Conservation (phyloP, 2,888 invertebrate species). For the Odontothrips loti region DNA sequence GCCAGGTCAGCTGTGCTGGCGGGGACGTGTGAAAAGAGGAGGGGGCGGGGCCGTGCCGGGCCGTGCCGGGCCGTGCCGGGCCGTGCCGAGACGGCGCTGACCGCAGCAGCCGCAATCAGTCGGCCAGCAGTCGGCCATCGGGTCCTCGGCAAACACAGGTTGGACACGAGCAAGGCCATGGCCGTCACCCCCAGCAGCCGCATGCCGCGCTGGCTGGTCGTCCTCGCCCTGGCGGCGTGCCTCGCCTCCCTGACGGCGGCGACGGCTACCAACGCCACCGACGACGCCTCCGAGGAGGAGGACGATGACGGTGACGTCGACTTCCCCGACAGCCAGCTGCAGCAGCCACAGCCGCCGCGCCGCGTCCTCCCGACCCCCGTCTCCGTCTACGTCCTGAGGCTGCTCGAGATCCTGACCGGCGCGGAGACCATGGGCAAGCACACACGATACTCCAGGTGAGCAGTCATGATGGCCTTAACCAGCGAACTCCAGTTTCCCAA, state of each 20-base stretch:
- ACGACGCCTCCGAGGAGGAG: neutral
- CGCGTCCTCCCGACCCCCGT: neutral
- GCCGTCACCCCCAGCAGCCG: neutral
- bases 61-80: neutral
- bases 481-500: no score
- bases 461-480: neutral
- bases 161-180: neutral
- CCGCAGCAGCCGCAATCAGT: constrained; percentile 15
- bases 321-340: neutral
- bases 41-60: constrained; percentile 4
- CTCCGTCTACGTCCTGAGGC: constrained; percentile 7
- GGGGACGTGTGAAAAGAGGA: neutral
- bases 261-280: neutral
- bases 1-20: no score
- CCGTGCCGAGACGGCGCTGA: neutral
- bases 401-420: constrained; percentile 12
- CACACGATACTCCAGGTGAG: constrained; percentile 7
- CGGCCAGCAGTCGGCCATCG: neutral
- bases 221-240: neutral
- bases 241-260: neutral
- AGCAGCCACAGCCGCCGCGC: neutral
- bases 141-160: neutral
- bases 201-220: neutral
- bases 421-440: constrained; percentile 12
- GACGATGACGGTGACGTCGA: neutral